Percentiles rank a stretch among this genome's conserved stretches.
These are phyloP conservation scores for Pachyuromys duprasi DNA, from an alignment of 2,797 vertebrate genomes.

Conservation along the genomic window DNA sequence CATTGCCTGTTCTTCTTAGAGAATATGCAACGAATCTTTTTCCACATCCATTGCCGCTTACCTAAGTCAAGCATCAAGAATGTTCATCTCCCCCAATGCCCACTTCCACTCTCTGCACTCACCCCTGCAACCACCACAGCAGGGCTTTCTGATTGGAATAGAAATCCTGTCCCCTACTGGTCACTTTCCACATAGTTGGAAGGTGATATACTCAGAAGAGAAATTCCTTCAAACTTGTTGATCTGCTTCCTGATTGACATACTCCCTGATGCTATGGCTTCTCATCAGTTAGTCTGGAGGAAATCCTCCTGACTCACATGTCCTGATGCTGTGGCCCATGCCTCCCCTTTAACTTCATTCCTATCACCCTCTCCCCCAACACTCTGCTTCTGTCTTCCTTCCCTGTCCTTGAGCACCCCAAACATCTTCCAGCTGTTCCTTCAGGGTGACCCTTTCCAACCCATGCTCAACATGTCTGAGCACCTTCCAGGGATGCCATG, in stretches of 20 bases:
- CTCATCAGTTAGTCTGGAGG: not conserved
- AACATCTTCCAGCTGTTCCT: not conserved
- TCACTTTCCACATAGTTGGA: not conserved
- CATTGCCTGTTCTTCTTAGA: not conserved
- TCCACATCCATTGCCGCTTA: not conserved
- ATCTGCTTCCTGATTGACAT: not conserved
- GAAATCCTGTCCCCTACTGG: not conserved
- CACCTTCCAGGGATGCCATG: not conserved
- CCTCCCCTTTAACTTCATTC: not conserved
- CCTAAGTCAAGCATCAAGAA: not conserved
- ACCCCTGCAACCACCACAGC: fast-evolving
- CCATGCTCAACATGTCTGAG: not conserved
- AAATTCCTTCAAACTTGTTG: not conserved
- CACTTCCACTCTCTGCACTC: not conserved
- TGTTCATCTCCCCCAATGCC: not conserved
- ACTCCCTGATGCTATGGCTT: not conserved
- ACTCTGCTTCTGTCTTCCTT: not conserved
- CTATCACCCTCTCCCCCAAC: no score
- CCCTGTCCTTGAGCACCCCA: not conserved
- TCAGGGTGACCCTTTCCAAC: not conserved
- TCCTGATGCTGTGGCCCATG: not conserved
- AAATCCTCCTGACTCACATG: not conserved
- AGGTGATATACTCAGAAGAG: not conserved
- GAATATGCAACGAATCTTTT: not conserved
- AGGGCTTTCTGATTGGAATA: not conserved